phyloP scores from a whole-genome alignment of 2,888 invertebrate genomes.

The Chrysolina oricalcia region DNA sequence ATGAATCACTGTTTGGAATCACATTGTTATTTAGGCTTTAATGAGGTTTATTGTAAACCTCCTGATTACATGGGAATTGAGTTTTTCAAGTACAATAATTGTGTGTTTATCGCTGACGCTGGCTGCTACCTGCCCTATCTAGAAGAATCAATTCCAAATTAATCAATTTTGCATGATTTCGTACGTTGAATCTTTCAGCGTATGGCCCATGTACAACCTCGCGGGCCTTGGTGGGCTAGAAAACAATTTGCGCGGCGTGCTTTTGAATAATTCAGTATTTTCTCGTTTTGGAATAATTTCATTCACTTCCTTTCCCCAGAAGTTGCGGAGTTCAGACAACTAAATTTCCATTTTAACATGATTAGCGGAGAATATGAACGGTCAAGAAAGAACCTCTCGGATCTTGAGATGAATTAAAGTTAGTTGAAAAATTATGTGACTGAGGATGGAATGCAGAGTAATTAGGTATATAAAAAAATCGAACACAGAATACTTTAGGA shows the following conservation, averaged over 20 bases:
- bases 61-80: too few species aligned
- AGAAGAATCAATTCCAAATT: neutral
- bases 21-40: too few species aligned
- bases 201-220: constrained; percentile 9
- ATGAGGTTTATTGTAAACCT: too few species aligned
- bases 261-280: constrained; percentile 44
- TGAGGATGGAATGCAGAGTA: neutral
- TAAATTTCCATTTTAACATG: constrained; percentile 40
- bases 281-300: constrained; percentile 31
- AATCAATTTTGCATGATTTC: neutral
- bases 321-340: constrained; percentile 36
- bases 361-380: constrained; percentile 34
- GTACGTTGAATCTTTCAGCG: neutral
- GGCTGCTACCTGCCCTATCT: neutral
- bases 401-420: constrained; percentile 3
- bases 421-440: neutral
- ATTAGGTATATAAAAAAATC: too few species aligned
- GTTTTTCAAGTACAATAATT: too few species aligned
- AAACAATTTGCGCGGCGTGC: constrained; percentile 31
- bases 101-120: too few species aligned
- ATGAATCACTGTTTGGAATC: too few species aligned
- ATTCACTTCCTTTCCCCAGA: constrained; percentile 17
- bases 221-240: neutral
- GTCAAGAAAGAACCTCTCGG: constrained; percentile 25
- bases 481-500: too few species aligned